phyloP scores from a whole-genome alignment of 2,113 vertebrate genomes.

The Scartelaos histophorus region DNA sequence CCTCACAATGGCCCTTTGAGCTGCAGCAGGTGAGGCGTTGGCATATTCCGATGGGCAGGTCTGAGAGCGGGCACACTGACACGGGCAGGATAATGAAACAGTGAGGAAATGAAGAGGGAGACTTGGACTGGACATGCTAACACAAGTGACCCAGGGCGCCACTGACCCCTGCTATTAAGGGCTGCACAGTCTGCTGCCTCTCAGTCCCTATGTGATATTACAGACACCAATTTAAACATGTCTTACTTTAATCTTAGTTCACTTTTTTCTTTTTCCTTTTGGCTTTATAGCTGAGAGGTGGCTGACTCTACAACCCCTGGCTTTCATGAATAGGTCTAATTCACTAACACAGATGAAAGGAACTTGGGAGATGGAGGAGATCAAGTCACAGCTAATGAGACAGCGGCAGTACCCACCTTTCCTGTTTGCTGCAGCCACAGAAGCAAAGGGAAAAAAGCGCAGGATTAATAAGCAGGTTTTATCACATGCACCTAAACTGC shows the following conservation, averaged over 20 bases:
- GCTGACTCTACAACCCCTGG: conserved; percentile 48
- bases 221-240: conserved; percentile 21
- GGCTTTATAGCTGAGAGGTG: conserved; percentile 19
- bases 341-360: conserved; percentile 51
- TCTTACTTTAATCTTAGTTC: conserved; percentile 11
- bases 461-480: conserved; percentile 47
- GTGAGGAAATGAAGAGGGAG: conserved; percentile 56
- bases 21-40: conserved; percentile 68
- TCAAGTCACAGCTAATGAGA: conserved; percentile 42
- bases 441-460: conserved; percentile 48
- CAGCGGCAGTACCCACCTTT: conserved; percentile 87
- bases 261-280: neutral
- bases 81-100: conserved; percentile 67
- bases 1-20: conserved; percentile 77
- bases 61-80: conserved; percentile 49
- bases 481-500: conserved; percentile 17
- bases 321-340: conserved; percentile 27
- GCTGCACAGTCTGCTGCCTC: conserved; percentile 54
- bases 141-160: conserved; percentile 41
- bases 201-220: conserved; percentile 28
- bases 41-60: conserved; percentile 67
- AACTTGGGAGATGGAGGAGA: conserved; percentile 28
- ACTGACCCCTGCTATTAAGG: conserved; percentile 53
- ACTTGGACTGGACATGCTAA: conserved; percentile 60
- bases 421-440: conserved; percentile 93